A percentile compares a stretch with the other conserved stretches of the same genome.
phyloP scores from a whole-genome alignment of 2,113 vertebrate species.

The Ochotona princeps region DNA sequence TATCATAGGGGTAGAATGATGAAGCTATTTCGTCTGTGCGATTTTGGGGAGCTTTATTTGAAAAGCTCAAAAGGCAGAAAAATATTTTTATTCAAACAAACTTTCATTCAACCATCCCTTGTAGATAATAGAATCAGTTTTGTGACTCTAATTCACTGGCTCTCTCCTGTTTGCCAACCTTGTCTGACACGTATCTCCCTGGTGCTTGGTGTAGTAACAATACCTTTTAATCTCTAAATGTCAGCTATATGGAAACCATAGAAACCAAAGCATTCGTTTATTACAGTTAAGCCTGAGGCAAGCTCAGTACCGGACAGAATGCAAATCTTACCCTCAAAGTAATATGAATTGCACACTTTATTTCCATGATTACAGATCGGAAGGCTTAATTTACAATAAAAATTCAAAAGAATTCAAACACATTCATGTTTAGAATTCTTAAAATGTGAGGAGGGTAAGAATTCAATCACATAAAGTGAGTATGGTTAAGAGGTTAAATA shows the following conservation, averaged over 20 bases:
- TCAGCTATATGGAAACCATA: slow-evolving; percentile 40
- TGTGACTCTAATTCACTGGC: slow-evolving; percentile 35
- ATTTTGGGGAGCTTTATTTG: not conserved
- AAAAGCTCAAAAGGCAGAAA: not conserved
- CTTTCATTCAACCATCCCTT: slow-evolving; percentile 36
- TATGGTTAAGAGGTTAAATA: slow-evolving; percentile 6
- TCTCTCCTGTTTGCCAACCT: slow-evolving; percentile 40
- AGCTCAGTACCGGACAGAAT: slow-evolving; percentile 25
- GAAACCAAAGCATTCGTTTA: slow-evolving; percentile 18
- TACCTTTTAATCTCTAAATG: slow-evolving; percentile 50
- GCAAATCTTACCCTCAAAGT: slow-evolving; percentile 5
- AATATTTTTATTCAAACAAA: not conserved
- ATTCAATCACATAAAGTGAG: slow-evolving; percentile 4
- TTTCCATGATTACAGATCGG: not conserved
- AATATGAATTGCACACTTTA: not conserved
- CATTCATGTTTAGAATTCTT: not conserved
- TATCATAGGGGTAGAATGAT: not conserved
- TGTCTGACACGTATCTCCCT: not conserved
- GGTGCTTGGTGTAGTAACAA: not conserved
- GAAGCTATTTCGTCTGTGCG: not conserved
- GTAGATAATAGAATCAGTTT: slow-evolving; percentile 40
- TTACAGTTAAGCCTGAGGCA: not conserved
- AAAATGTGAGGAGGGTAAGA: not conserved
- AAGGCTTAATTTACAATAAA: not conserved
- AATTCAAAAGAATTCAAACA: not conserved